Evolutionary conservation across 2,113 vertebrate species (phyloP).

Genomic region (Callospermophilus lateralis): DNA sequence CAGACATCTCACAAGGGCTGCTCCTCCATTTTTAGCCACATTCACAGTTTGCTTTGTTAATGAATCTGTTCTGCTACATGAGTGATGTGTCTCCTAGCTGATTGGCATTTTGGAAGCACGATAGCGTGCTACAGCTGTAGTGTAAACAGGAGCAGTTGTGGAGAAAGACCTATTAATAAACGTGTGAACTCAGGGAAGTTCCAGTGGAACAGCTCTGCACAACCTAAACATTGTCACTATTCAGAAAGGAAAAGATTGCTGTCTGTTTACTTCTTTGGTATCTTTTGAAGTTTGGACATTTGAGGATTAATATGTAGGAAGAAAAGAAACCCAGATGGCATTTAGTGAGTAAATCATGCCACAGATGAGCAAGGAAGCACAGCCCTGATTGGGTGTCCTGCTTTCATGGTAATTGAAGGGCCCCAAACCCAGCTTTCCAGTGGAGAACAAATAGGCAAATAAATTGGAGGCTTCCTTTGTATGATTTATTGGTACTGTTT

Average conservation of each 20-base stretch:
- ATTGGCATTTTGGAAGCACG: constrained; percentile 54
- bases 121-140: neutral
- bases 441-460: constrained; percentile 79
- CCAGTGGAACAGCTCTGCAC: neutral
- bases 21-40: constrained; percentile 47
- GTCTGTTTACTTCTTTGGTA: constrained; percentile 28
- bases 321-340: neutral
- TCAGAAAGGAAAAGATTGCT: neutral
- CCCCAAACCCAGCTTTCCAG: constrained; percentile 65
- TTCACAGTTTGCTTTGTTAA: constrained; percentile 16
- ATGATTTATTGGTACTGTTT: constrained; percentile 83
- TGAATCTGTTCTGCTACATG: neutral
- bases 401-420: constrained; percentile 82
- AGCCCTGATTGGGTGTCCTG: neutral
- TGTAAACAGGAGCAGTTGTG: constrained; percentile 44
- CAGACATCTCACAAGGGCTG: neutral
- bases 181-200: constrained; percentile 48
- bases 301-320: constrained; percentile 10
- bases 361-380: constrained; percentile 60
- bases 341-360: constrained; percentile 23
- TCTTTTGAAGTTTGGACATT: constrained; percentile 52
- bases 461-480: constrained; percentile 78
- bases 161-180: constrained; percentile 57
- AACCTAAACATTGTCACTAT: neutral
- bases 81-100: constrained; percentile 18